These are phyloP conservation scores for Aphidius gifuensis DNA, from an alignment of 1,140 invertebrate genomes.

Conservation along the genomic window DNA sequence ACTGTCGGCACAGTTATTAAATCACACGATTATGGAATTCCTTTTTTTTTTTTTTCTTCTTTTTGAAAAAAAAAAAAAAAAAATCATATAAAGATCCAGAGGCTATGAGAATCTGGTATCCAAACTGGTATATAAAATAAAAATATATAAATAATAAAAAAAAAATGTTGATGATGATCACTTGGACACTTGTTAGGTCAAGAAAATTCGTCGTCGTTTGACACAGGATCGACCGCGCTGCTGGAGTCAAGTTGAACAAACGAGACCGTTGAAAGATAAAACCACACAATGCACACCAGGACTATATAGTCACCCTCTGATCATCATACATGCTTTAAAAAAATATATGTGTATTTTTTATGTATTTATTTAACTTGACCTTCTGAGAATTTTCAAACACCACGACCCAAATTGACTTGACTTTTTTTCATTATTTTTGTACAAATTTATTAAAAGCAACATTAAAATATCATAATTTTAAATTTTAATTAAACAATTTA, in stretches of 20 bases:
- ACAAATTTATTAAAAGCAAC: too few species aligned
- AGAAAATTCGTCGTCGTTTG: conserved; percentile 32
- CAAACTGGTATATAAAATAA: background rate
- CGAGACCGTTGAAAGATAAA: conserved; percentile 46
- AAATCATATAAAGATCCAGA: conserved; percentile 11
- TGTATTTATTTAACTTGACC: too few species aligned
- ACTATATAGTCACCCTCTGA: background rate
- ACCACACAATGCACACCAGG: conserved; percentile 41
- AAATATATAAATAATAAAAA: background rate
- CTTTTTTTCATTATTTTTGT: too few species aligned
- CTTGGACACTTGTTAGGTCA: conserved; percentile 27
- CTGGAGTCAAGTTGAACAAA: conserved; percentile 38
- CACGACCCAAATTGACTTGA: too few species aligned
- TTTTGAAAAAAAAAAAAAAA: background rate
- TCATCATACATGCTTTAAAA: conserved; percentile 23
- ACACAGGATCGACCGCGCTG: conserved; percentile 30
- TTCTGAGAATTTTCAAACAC: too few species aligned
- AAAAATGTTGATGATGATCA: conserved; percentile 14
- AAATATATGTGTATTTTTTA: conserved; percentile 19
- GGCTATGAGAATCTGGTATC: too few species aligned
- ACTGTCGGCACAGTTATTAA: conserved; percentile 17
- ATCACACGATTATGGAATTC: conserved; percentile 23
- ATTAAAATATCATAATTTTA: too few species aligned
- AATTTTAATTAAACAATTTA: too few species aligned
- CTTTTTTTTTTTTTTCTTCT: background rate